phyloP scores from a whole-genome alignment of 2,797 vertebrate species.

The Sebastes wilsoni region DNA sequence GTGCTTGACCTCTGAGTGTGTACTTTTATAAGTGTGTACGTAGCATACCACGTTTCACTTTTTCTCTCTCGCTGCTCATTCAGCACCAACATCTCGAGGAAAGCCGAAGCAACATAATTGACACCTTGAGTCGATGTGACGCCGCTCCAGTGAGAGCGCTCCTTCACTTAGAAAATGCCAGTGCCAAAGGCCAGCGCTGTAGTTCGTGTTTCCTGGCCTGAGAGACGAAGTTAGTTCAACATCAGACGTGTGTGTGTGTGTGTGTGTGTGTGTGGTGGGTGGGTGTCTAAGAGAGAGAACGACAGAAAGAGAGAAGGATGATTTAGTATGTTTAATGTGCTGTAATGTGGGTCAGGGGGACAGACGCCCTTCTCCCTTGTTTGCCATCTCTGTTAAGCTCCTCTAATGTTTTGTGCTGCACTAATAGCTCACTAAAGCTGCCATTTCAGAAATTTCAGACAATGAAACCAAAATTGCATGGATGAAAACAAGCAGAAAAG shows the following conservation, averaged over 20 bases:
- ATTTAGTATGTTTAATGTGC: slow-evolving; percentile 32
- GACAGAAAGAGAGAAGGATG: neutral
- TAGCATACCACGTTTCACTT: neutral
- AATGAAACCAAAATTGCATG: slow-evolving; percentile 33
- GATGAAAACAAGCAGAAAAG: slow-evolving; percentile 39
- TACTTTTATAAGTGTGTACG: too few relatives aligned
- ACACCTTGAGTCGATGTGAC: slow-evolving; percentile 22
- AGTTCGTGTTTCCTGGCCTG: slow-evolving; percentile 18
- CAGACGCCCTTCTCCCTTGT: slow-evolving; percentile 19
- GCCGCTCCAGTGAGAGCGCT: neutral
- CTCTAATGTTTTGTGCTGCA: slow-evolving; percentile 39
- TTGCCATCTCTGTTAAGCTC: slow-evolving; percentile 36
- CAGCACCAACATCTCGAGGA: slow-evolving; percentile 1
- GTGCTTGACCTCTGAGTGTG: slow-evolving; percentile 23
- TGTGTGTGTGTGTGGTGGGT: neutral
- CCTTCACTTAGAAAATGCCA: slow-evolving; percentile 58
- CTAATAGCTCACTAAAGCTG: slow-evolving; percentile 48
- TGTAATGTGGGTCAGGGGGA: slow-evolving; percentile 48
- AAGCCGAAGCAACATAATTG: slow-evolving; percentile 49
- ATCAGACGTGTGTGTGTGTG: neutral
- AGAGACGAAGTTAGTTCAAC: neutral
- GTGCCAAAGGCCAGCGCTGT: slow-evolving; percentile 57
- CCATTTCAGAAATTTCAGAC: slow-evolving; percentile 38
- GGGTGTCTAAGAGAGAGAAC: neutral
- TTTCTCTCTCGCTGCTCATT: slow-evolving; percentile 9